A percentile compares a stretch with the other conserved stretches of the same genome.
Conservation (phyloP, 2,888 invertebrate genomes). For the Celastrina argiolus region DNA sequence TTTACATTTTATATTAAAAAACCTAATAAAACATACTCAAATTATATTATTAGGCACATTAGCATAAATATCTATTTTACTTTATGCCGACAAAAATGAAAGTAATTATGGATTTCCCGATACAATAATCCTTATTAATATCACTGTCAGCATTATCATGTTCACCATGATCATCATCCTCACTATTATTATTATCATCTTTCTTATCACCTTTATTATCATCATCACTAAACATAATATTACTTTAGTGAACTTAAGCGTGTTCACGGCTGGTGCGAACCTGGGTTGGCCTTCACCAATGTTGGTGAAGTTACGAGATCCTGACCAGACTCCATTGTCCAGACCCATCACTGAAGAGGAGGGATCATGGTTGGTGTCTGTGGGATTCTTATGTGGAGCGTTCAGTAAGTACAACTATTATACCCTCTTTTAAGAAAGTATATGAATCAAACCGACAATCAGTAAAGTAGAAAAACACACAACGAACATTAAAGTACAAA, state of each 20-base stretch:
- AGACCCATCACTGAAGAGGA: slow-evolving; percentile 42
- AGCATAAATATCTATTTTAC: too few species aligned
- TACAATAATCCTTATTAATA: neutral
- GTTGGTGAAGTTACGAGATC: slow-evolving; percentile 44
- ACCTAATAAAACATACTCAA: too few species aligned
- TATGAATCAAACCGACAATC: too few species aligned
- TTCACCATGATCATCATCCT: neutral
- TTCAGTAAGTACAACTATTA: neutral
- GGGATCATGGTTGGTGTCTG: slow-evolving; percentile 51
- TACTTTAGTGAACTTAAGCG: slow-evolving; percentile 47
- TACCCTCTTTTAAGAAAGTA: neutral
- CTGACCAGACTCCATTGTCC: slow-evolving; percentile 37
- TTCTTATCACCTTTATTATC: too few species aligned
- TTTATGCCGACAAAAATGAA: too few species aligned
- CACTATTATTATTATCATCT: neutral
- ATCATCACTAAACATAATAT: too few species aligned
- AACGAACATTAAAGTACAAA: too few species aligned
- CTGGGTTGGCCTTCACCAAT: slow-evolving; percentile 50
- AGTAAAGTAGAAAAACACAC: too few species aligned
- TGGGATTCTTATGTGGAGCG: slow-evolving; percentile 37
- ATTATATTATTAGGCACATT: too few species aligned
- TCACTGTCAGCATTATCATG: neutral
- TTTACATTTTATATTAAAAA: too few species aligned
- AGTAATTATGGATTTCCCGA: too few species aligned
- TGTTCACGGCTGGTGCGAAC: slow-evolving; percentile 43